Base-by-base conservation (phyloP, 1,140 invertebrate species). In the Drosophila mayri region DNA sequence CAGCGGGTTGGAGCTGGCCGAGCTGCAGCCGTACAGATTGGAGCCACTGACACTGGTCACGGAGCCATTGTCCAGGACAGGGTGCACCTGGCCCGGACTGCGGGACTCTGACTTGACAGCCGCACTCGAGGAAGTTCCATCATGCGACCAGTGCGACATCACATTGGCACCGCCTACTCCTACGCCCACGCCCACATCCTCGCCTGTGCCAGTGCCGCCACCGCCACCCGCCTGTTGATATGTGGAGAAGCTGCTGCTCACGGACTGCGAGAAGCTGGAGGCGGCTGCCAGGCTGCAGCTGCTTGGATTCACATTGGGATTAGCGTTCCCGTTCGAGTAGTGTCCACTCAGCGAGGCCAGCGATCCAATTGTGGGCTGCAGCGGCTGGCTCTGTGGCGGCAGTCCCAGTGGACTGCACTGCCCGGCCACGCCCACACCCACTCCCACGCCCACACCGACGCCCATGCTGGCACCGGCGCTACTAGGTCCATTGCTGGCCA, bases 41-140 rank as follows among this genome's bases (percentile, higher is more conserved):
- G 76, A 40, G 3, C 65, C 66, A 16, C 57, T 59, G 0, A 66
- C 54, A 7, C 44, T 57, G 6, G 44, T 55, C 4, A 71, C 59
- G 10, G 62, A 52, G n/a, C 81, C 81, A 16, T 76, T 83, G 47
- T 85, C 79, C 40, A 81, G 57, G 9, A 62, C 43, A 8, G 76
- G 41, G 18, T 79, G 63, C 20, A 58, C 52, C 14, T 91, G 63
- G 14, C 78, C 77, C 3, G 92, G 92, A 55, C 92, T 93, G 47
- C 92, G 90, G 3, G 84, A 92, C 61, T 93, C 92, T 22, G 92
- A 91, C 58, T 93, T 93, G 8, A 93, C 92, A 8, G 90, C 68
- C 6, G 91, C 61, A 11, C 66, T 58, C 43, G 70, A 64, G 28
- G 38, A 25, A 35, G 47, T 40, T 37, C 61, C 63, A 30, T 75